These are phyloP conservation scores for Sphaerophoria taeniata DNA, from an alignment of 2,888 invertebrate genomes.

Conservation along the genomic window DNA sequence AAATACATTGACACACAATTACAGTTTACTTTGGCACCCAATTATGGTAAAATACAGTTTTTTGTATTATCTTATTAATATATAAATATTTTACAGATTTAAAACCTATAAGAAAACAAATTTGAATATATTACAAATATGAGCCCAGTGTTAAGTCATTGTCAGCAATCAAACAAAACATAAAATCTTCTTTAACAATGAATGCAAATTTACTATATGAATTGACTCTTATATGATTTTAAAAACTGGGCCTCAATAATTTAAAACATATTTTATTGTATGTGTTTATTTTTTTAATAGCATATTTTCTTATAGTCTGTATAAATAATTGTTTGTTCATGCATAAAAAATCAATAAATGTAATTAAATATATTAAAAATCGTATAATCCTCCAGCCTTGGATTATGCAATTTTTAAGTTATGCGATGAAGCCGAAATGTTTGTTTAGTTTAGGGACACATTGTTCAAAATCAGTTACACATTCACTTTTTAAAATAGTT, in stretches of 20 bases:
- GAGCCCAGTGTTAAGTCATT: too few relatives aligned
- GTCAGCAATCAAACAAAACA: too few relatives aligned
- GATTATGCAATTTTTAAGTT: slow-evolving; percentile 57
- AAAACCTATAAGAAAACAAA: too few relatives aligned
- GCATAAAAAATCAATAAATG: background rate
- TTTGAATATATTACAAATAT: too few relatives aligned
- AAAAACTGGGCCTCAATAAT: too few relatives aligned
- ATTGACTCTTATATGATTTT: too few relatives aligned
- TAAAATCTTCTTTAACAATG: too few relatives aligned
- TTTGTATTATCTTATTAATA: slow-evolving; percentile 49
- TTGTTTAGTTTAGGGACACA: background rate
- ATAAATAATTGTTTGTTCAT: background rate
- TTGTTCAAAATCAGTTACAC: background rate
- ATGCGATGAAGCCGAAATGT: background rate
- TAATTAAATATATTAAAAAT: slow-evolving; percentile 42
- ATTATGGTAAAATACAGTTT: slow-evolving; percentile 50
- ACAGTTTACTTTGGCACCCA: slow-evolving; percentile 35
- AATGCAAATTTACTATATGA: too few relatives aligned
- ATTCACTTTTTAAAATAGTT: background rate
- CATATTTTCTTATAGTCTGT: slow-evolving; percentile 4
- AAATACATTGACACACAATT: slow-evolving; percentile 33
- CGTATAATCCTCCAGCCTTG: slow-evolving; percentile 70
- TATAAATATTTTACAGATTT: slow-evolving; percentile 35
- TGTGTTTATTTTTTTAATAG: too few relatives aligned
- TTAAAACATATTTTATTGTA: too few relatives aligned